Base-by-base conservation (phyloP, 2,113 vertebrate genomes). In the Pollachius pollachius region DNA sequence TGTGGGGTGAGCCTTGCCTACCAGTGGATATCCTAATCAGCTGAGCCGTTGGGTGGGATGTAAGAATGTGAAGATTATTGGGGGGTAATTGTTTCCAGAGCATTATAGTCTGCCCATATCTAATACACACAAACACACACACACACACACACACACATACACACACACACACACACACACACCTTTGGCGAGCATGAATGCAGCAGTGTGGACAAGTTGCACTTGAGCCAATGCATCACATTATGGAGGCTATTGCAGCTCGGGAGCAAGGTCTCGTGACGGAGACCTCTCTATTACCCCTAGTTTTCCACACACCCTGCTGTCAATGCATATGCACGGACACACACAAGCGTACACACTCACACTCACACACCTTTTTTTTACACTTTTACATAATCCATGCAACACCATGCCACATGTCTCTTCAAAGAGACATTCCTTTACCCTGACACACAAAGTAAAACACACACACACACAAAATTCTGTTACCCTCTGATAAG, bases 1-100 rank as follows among this genome's bases (percentile, higher is more conserved):
- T 34, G 30, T 4, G 30, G 4, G 30, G 30, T 34, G 30, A 34
- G 30, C 70, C 74, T 64, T 61, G 76, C 62, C 72, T 86, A 84
- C 75, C 76, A 84, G 81, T 85, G 78, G 73, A 79, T 83, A 80
- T 81, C 76, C 82, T 87, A 91, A 90, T 91, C 87, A 89, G 85
- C 84, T 85, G 85, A 81, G 82, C 75, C 73, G 77, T 71, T 81
- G 81, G 84, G 70, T 34, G 78, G 81, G 78, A 85, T 88, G 78
- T 86, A 88, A 88, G 85, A 86, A 89, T 88, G 82, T 80, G 81
- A 80, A 78, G 81, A 89, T 87, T 83, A 87, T 81, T 83, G 74
- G 72, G 67, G 72, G 66, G 74, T 86, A 88, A 90, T 88, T 89
- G 85, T 81, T 89, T 90, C 89, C 85, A 89, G 88, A 88, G 80